A percentile compares a stretch with the other conserved stretches of the same genome.
Conservation (phyloP, 1,140 invertebrate genomes). For the Calliphora vicina region DNA sequence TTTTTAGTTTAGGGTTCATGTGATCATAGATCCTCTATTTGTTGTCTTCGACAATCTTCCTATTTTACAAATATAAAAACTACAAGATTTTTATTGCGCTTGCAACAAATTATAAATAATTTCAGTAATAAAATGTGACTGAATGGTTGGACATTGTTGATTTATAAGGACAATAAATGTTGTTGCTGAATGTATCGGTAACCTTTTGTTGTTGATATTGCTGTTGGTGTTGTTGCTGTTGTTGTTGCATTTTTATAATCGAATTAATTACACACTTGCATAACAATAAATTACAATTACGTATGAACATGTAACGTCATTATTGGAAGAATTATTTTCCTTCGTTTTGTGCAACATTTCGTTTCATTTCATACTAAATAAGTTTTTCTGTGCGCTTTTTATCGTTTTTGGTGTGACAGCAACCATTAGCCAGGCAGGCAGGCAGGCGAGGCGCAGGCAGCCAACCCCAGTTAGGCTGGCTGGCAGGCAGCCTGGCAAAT, state of each 20-base stretch:
- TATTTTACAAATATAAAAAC: no score
- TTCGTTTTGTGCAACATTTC: neutral
- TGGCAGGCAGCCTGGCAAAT: neutral
- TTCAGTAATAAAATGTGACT: no score
- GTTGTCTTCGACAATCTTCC: no score
- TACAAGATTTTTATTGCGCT: no score
- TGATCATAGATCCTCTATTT: no score
- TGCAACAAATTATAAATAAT: no score
- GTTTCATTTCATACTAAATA: neutral
- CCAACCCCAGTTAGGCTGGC: no score
- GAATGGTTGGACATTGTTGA: no score
- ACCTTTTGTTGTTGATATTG: neutral
- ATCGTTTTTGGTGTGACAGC: constrained; percentile 21
- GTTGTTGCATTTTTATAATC: constrained; percentile 18
- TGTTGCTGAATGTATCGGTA: neutral
- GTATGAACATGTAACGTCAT: constrained; percentile 11
- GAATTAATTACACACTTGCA: constrained; percentile 35
- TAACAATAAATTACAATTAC: constrained; percentile 35
- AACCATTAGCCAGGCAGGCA: constrained; percentile 9
- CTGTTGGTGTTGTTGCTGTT: neutral
- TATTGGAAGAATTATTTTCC: constrained; percentile 26
- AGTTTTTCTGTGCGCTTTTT: neutral
- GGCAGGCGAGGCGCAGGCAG: neutral
- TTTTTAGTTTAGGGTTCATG: no score
- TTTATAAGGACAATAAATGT: neutral